Percentiles rank a stretch among this genome's conserved stretches.
These are phyloP conservation scores for Lapara coniferarum DNA, from an alignment of 2,888 invertebrate species.

Conservation along the genomic window DNA sequence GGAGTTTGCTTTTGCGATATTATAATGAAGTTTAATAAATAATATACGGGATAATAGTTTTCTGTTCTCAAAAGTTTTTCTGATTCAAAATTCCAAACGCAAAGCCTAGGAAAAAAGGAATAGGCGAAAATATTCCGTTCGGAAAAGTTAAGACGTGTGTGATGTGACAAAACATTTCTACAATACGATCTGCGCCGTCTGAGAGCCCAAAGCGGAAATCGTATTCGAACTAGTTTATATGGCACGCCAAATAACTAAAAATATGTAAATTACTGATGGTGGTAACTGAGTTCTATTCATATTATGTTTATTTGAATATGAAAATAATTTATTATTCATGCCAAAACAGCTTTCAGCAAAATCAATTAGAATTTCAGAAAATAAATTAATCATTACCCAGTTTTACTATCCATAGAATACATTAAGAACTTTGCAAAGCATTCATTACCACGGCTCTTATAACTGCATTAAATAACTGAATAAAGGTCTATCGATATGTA, in stretches of 20 bases:
- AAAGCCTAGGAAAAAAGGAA: background rate
- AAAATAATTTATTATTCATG: background rate
- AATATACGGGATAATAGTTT: background rate
- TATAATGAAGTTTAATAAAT: no score
- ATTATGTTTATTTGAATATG: no score
- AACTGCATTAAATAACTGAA: background rate
- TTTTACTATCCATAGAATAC: no score
- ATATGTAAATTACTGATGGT: no score
- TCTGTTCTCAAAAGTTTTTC: background rate
- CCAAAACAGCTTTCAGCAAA: background rate
- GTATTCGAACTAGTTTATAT: background rate
- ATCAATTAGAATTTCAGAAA: no score
- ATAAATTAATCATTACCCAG: no score
- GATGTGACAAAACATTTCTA: constrained; percentile 13
- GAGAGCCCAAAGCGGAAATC: background rate
- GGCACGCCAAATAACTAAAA: no score
- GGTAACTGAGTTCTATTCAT: no score
- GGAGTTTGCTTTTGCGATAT: no score
- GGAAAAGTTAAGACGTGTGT: constrained; percentile 5
- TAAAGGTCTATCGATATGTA: constrained; percentile 24
- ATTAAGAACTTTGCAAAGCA: background rate
- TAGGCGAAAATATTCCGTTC: constrained; percentile 2
- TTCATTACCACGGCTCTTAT: background rate
- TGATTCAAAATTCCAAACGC: constrained; percentile 2
- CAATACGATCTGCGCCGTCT: background rate